Conservation (phyloP, 1,140 invertebrate genomes). For the Acromyrmex echinatior region DNA sequence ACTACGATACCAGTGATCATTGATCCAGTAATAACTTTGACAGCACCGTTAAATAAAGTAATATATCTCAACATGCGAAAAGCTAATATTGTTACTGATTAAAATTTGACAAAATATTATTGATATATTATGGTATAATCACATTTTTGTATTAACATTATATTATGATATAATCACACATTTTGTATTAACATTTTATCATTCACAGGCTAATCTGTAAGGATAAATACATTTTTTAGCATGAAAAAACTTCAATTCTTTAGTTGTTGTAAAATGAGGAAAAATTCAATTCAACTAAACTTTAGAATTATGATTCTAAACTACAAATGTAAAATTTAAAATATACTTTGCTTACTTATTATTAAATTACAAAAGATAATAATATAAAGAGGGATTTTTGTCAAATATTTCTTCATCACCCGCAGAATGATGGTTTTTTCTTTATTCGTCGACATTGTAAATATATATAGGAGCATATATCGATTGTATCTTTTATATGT, state of each 20-base stretch:
- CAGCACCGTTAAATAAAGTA: slow-evolving; percentile 16
- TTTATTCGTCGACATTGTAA: slow-evolving; percentile 47
- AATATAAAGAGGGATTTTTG: slow-evolving; percentile 1
- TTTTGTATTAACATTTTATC: neutral
- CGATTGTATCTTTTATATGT: too few relatives aligned
- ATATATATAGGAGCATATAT: neutral
- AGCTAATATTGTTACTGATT: neutral
- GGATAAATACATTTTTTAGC: neutral
- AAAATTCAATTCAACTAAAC: neutral
- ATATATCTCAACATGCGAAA: slow-evolving; percentile 66
- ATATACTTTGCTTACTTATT: neutral
- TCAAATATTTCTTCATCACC: slow-evolving; percentile 9
- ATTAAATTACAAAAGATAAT: neutral
- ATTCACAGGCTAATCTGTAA: neutral
- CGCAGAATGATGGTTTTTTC: slow-evolving; percentile 24
- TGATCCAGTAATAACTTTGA: slow-evolving; percentile 53
- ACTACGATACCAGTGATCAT: slow-evolving; percentile 67
- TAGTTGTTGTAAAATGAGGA: neutral
- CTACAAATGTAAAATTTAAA: neutral
- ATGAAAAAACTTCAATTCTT: neutral
- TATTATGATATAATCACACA: neutral
- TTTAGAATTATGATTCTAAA: neutral
- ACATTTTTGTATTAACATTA: neutral
- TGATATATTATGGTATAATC: neutral
- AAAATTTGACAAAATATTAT: slow-evolving; percentile 1